phyloP scores from a whole-genome alignment of 2,797 vertebrate genomes.

The Nyctibius grandis region DNA sequence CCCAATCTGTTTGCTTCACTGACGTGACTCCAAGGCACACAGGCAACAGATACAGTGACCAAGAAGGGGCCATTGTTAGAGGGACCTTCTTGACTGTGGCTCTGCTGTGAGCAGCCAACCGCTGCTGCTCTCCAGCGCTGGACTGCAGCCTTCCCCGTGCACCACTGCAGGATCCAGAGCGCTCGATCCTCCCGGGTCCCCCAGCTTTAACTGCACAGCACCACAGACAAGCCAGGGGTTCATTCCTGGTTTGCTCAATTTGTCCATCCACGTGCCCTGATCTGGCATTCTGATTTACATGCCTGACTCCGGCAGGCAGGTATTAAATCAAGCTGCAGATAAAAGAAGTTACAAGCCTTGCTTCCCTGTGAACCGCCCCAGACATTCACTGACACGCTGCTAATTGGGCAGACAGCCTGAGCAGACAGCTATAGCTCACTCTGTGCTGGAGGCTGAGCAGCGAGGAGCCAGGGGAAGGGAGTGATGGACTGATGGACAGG shows the following conservation, averaged over 20 bases:
- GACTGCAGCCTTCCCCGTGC: background rate
- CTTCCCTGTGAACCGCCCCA: background rate
- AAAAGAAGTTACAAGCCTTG: background rate
- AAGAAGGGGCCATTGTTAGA: conserved; percentile 59
- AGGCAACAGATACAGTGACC: conserved; percentile 8
- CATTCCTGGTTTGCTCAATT: background rate
- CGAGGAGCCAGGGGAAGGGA: background rate
- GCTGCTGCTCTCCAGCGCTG: background rate
- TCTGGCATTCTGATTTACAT: background rate
- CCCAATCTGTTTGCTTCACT: conserved; percentile 39
- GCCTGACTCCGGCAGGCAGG: background rate
- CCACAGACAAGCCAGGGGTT: background rate
- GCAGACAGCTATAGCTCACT: background rate
- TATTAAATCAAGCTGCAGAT: background rate
- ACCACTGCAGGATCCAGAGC: background rate
- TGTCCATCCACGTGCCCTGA: background rate
- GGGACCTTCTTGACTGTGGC: background rate
- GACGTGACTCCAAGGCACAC: conserved; percentile 43
- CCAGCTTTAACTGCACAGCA: background rate
- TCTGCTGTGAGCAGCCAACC: background rate
- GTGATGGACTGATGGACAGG: background rate
- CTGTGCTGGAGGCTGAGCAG: background rate
- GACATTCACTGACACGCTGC: background rate
- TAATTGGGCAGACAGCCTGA: background rate
- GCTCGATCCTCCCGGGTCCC: fast-evolving